These are phyloP conservation scores for Laticauda colubrina DNA, from an alignment of 2,113 vertebrate species.

Conservation along the genomic window DNA sequence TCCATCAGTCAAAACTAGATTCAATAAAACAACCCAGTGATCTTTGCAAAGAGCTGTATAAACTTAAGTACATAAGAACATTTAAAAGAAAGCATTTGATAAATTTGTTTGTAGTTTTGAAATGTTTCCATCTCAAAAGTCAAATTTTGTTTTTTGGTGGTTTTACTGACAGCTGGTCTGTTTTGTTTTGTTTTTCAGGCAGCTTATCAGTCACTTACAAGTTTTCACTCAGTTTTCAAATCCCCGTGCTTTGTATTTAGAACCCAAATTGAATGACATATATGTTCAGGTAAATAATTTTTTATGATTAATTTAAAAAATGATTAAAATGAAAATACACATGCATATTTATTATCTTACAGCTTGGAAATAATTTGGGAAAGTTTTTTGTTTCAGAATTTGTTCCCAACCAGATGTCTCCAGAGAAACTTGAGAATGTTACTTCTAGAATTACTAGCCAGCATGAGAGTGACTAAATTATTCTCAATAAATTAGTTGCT, in stretches of 20 bases:
- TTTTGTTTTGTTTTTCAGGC: slow-evolving; percentile 72
- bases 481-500: background rate
- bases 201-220: slow-evolving; percentile 86
- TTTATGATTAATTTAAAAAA: background rate
- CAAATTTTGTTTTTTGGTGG: background rate
- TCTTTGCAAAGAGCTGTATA: background rate
- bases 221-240: slow-evolving; percentile 94
- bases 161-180: background rate
- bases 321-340: slow-evolving; percentile 14
- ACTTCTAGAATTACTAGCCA: background rate
- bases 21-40: background rate
- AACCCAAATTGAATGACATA: slow-evolving; percentile 81
- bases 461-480: background rate
- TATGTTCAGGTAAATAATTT: slow-evolving; percentile 82
- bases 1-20: background rate
- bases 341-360: background rate
- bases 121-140: background rate
- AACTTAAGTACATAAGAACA: background rate
- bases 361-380: background rate
- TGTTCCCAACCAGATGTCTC: background rate
- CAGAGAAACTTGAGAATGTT: background rate
- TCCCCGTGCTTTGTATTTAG: slow-evolving; percentile 87
- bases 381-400: background rate
- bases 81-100: background rate
- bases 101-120: background rate